Conservation (phyloP, 2,113 vertebrate genomes). For the Myrmophylax atrothorax region DNA sequence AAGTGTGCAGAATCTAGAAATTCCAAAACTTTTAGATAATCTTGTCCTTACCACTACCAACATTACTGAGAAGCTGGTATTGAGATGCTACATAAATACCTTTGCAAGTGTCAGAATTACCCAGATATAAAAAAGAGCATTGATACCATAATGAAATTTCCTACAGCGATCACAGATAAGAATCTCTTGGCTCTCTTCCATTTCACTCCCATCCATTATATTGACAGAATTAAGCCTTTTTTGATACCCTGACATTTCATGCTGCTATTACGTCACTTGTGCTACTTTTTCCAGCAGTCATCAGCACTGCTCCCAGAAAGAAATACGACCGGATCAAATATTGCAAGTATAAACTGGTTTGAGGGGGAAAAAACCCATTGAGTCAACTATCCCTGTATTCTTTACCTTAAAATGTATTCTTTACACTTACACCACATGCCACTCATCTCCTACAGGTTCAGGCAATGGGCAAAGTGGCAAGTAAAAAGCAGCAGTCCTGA, state of each 20-base stretch:
- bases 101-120: not conserved
- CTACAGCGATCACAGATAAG: not conserved
- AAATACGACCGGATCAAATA: not conserved
- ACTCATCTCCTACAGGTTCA: not conserved
- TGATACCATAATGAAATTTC: not conserved
- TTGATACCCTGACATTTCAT: not conserved
- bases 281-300: not conserved
- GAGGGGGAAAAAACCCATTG: fast-evolving
- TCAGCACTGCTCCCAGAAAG: not conserved
- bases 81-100: not conserved
- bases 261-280: not conserved
- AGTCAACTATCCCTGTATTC: not conserved
- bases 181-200: not conserved
- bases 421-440: not conserved
- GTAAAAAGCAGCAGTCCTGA: not conserved
- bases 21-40: not conserved
- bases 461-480: not conserved
- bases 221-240: not conserved
- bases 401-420: not conserved
- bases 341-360: not conserved
- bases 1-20: not conserved
- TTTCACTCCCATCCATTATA: not conserved
- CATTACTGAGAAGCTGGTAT: not conserved
- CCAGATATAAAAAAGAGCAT: not conserved
- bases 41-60: not conserved